phyloP scores from a whole-genome alignment of 64 coral and sea anemone genomes.

The Porites australiensis region DNA sequence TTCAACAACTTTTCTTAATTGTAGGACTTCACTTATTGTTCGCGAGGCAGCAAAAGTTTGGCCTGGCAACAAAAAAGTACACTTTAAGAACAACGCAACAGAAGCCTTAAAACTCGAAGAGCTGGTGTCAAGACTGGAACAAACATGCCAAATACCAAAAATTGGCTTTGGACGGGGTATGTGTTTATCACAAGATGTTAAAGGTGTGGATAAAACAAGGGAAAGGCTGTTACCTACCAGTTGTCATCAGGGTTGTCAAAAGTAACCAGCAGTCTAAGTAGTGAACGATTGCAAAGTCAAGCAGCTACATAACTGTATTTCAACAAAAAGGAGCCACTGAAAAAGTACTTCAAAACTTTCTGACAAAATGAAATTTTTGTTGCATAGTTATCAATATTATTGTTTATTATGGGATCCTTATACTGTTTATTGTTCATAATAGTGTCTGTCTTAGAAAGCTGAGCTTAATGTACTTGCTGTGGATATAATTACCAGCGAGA shows the following conservation, averaged over 20 bases:
- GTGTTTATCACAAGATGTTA: background rate
- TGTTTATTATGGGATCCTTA: background rate
- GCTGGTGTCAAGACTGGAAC: constrained; percentile 17
- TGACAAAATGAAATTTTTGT: background rate
- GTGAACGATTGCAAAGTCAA: background rate
- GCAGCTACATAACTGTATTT: constrained; percentile 1
- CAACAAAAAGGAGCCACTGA: background rate
- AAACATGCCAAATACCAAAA: constrained; percentile 33
- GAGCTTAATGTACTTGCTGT: no score
- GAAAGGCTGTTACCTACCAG: background rate
- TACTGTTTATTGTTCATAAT: constrained; percentile 24
- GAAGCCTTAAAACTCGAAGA: constrained; percentile 44
- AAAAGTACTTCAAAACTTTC: background rate
- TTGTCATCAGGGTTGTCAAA: constrained; percentile 6
- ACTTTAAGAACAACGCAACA: constrained; percentile 39
- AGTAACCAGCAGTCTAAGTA: background rate
- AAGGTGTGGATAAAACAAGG: constrained; percentile 3
- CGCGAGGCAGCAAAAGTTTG: constrained; percentile 45
- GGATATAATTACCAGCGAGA: no score
- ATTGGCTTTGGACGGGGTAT: constrained; percentile 49
- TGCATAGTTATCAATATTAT: background rate
- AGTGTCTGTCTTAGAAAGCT: no score
- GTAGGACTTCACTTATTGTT: constrained; percentile 49
- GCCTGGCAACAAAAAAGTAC: constrained; percentile 29
- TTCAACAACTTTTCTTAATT: constrained; percentile 4